phyloP scores from a whole-genome alignment of 2,888 invertebrate genomes.

The Mycalesis mineus region DNA sequence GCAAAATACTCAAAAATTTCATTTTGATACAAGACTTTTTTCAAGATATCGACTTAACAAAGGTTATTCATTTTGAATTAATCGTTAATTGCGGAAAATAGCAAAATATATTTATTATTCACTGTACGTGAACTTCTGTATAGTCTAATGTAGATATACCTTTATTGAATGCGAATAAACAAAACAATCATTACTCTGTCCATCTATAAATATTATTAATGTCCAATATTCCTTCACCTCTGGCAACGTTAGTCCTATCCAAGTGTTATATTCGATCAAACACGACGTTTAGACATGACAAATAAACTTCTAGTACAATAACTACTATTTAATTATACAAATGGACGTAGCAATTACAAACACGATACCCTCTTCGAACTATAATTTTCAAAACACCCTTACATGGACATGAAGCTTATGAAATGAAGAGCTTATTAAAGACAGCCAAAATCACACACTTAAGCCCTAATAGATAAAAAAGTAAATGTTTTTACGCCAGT shows the following conservation, averaged over 20 bases:
- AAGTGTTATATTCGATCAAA: slow-evolving; percentile 11
- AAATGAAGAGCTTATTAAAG: too few relatives aligned
- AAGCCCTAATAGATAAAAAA: too few relatives aligned
- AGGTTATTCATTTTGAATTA: too few relatives aligned
- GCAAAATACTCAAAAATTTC: too few relatives aligned
- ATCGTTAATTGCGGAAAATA: too few relatives aligned
- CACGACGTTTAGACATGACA: slow-evolving; percentile 11
- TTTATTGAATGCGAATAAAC: background rate
- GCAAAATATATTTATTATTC: too few relatives aligned
- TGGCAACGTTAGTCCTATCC: slow-evolving; percentile 25
- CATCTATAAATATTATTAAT: background rate
- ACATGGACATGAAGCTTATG: slow-evolving; percentile 19
- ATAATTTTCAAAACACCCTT: slow-evolving; percentile 20
- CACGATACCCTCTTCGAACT: slow-evolving; percentile 34
- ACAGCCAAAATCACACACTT: too few relatives aligned
- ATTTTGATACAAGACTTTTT: too few relatives aligned
- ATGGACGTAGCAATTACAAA: slow-evolving; percentile 63
- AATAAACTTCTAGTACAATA: slow-evolving; percentile 12
- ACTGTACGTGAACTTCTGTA: too few relatives aligned
- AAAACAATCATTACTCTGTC: background rate
- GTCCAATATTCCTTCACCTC: background rate
- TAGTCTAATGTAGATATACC: too few relatives aligned
- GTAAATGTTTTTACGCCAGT: too few relatives aligned
- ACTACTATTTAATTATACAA: slow-evolving; percentile 53
- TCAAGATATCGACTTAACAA: background rate